Base-by-base conservation (phyloP, 1,140 invertebrate species). In the Nasonia longicornis region DNA sequence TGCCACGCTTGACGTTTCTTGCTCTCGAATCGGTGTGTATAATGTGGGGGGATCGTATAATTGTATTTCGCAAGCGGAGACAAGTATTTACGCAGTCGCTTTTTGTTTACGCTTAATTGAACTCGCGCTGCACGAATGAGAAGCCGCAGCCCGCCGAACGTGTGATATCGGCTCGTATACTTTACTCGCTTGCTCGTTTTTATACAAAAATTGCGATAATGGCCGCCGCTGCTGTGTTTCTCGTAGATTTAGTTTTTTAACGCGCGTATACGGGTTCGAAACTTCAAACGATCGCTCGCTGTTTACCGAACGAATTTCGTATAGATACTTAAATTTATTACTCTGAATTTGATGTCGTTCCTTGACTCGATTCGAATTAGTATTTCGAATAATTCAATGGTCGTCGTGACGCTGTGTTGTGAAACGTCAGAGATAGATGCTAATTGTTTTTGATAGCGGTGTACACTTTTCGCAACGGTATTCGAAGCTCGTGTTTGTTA, bases 361-460 rank as follows among this genome's bases (percentile, higher is more conserved):
- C 48, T 52, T 16, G 4, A 48, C 45, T 48, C 10, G 8, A 48
- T 48, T 10, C 3, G 20, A 58, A 58, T 8, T 6, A 6, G 6
- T 16, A 58, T 58, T 58, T n/a, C 0, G 52, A 58, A 58, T 20
- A 7, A 20, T 20, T 20, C 7, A 20, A 1, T 20, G 38, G 38
- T 10, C 20, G 16, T 4, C 16, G 16, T n/a, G 52, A n/a, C 20
- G 16, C 3, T 58, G 7, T 2, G 31, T 76, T 76, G 16, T 38
- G 73, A 64, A 76, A 64, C n/a, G 73, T 12, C 1, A 11, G 38
- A 38, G 73, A 76, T 76, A 29, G 42, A 20, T 76, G 16, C 52
- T 58, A 58, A 52, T 63, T 31, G 38, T 38, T 63, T 12, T 76
- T 35, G 29, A 31, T 63, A 76, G 48, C 63, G 6, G 7, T 64